Percentiles rank a stretch among this genome's conserved stretches.
Conservation (phyloP, 2,797 vertebrate species). For the Dromococcyx pavoninus region DNA sequence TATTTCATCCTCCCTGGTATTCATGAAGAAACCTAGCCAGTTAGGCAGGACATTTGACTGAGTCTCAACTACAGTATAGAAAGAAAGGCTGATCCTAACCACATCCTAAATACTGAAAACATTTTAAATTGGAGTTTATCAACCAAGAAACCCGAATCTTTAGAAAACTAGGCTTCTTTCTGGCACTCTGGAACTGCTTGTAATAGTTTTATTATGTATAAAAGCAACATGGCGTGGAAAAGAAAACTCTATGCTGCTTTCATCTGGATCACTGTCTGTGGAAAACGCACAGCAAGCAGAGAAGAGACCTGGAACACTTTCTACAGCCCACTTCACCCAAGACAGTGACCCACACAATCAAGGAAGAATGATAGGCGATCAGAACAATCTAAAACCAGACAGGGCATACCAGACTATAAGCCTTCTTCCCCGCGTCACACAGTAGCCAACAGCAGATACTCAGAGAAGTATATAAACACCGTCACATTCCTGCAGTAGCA, state of each 20-base stretch:
- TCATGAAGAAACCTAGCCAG: neutral
- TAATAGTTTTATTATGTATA: neutral
- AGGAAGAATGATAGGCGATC: neutral
- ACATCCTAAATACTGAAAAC: neutral
- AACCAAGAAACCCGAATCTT: neutral
- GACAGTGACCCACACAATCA: neutral
- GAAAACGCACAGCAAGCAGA: neutral
- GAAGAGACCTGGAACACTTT: neutral
- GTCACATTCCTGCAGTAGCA: accelerated
- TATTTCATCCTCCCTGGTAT: neutral
- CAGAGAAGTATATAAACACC: neutral
- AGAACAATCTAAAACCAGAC: neutral
- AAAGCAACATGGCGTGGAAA: neutral
- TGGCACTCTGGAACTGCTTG: neutral
- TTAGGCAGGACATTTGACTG: neutral
- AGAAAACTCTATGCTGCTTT: neutral
- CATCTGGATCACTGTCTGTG: neutral
- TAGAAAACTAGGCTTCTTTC: neutral
- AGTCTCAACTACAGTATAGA: neutral
- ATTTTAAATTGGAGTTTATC: neutral
- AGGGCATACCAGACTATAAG: neutral
- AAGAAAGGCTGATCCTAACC: neutral
- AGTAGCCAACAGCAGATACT: neutral
- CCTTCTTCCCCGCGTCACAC: neutral
- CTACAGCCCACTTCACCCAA: neutral